Evolutionary conservation across 2,888 invertebrate species (phyloP).

Genomic region (Calliscelio sp.): DNA sequence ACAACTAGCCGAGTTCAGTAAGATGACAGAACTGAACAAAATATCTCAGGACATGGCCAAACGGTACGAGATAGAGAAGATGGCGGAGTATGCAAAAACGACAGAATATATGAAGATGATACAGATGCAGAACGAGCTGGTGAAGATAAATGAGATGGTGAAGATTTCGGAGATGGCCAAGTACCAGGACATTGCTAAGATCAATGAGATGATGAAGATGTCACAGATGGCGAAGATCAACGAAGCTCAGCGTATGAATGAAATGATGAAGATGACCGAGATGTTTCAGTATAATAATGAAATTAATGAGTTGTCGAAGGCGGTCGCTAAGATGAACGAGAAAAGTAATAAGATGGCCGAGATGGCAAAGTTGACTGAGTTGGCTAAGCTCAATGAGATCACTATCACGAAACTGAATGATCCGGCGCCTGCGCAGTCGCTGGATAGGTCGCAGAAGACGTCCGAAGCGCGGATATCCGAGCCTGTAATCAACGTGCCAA

Average conservation of each 20-base stretch:
- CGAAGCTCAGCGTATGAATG: too few relatives aligned
- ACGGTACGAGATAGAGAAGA: slow-evolving; percentile 85
- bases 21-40: slow-evolving; percentile 84
- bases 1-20: slow-evolving; percentile 84
- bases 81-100: slow-evolving; percentile 84
- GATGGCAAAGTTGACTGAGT: slow-evolving; percentile 84
- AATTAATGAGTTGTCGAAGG: slow-evolving; percentile 85
- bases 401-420: slow-evolving; percentile 85
- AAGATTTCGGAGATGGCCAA: slow-evolving; percentile 84
- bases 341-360: slow-evolving; percentile 85
- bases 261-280: slow-evolving; percentile 85
- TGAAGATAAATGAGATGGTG: slow-evolving; percentile 84
- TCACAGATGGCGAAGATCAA: slow-evolving; percentile 85
- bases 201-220: slow-evolving; percentile 85
- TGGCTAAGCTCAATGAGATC: slow-evolving; percentile 85
- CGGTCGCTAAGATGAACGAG: slow-evolving; percentile 85
- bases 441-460: slow-evolving; percentile 72
- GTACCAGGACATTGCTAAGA: too few relatives aligned
- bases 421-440: slow-evolving; percentile 77
- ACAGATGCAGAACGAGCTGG: slow-evolving; percentile 81
- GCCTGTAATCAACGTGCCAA: slow-evolving; percentile 85
- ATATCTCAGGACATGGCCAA: slow-evolving; percentile 85
- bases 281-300: too few relatives aligned
- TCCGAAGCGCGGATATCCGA: slow-evolving; percentile 84
- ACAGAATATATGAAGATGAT: slow-evolving; percentile 84